Evolutionary conservation across 1,140 invertebrate species (phyloP).

Genomic region (Papilio aristodemus): DNA sequence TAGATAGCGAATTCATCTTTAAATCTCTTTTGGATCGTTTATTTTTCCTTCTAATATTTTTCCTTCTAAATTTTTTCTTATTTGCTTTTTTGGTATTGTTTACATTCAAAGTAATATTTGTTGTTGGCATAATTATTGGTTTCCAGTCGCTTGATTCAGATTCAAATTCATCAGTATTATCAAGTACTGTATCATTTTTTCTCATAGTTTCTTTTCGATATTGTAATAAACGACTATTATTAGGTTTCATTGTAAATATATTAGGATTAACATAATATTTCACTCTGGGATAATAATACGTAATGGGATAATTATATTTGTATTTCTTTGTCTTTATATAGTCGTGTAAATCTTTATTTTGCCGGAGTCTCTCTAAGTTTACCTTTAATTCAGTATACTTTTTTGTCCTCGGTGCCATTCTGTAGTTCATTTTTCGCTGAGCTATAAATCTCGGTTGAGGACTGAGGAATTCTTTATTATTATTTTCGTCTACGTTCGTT

Average conservation of each 20-base stretch:
- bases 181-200: conserved; percentile 38
- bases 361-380: conserved; percentile 63
- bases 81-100: conserved; percentile 31
- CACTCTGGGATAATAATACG: conserved; percentile 68
- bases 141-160: conserved; percentile 61
- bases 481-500: conserved; percentile 50
- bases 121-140: conserved; percentile 53
- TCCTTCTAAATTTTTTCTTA: conserved; percentile 40
- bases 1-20: background rate
- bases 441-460: conserved; percentile 70
- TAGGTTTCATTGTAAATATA: conserved; percentile 47
- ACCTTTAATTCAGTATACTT: conserved; percentile 71
- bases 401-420: conserved; percentile 61
- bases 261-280: conserved; percentile 67
- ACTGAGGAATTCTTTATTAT: conserved; percentile 61
- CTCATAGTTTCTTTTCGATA: conserved; percentile 50
- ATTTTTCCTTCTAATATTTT: conserved; percentile 43
- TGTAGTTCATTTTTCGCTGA: conserved; percentile 64
- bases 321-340: conserved; percentile 75
- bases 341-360: conserved; percentile 71
- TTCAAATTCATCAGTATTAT: conserved; percentile 39
- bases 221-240: conserved; percentile 56
- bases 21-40: conserved; percentile 50
- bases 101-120: conserved; percentile 36
- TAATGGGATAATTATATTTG: conserved; percentile 72